Conservation (phyloP, 2,888 invertebrate genomes). For the Nemoura dubitans region DNA sequence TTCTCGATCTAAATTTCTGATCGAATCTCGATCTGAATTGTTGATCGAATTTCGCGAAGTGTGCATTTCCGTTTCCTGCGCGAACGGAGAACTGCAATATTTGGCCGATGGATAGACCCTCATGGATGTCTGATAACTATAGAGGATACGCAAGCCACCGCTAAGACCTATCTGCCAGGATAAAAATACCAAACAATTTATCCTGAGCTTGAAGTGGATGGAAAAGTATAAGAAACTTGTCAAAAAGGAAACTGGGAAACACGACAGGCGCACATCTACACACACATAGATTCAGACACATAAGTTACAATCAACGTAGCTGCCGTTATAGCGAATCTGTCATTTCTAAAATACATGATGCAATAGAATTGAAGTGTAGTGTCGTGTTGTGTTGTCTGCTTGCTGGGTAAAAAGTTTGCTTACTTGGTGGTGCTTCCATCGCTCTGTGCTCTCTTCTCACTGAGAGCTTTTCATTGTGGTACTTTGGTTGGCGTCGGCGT, state of each 20-base stretch:
- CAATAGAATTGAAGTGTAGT: slow-evolving; percentile 33
- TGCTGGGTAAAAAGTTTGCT: slow-evolving; percentile 15
- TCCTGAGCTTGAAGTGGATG: slow-evolving; percentile 8
- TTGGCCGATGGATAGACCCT: slow-evolving; percentile 3
- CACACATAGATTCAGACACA: not conserved
- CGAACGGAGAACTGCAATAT: not conserved
- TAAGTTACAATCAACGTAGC: slow-evolving; percentile 37
- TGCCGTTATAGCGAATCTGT: slow-evolving; percentile 27
- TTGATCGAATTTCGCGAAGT: not conserved
- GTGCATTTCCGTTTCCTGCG: not conserved
- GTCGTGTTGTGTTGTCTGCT: slow-evolving; percentile 23
- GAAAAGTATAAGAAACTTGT: slow-evolving; percentile 30
- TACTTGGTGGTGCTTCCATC: not conserved
- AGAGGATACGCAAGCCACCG: not conserved
- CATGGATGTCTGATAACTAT: too few species aligned
- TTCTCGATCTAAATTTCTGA: not conserved
- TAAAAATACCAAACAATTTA: slow-evolving; percentile 38
- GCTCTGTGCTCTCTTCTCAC: not conserved
- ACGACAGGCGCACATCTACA: not conserved
- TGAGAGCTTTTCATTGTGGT: slow-evolving; percentile 21
- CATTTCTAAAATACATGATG: slow-evolving; percentile 29
- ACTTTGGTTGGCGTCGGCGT: not conserved
- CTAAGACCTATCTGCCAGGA: not conserved
- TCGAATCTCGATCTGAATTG: not conserved
- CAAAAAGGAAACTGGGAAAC: slow-evolving; percentile 1